Conservation (phyloP, 2,888 invertebrate species). For the Autographa pulchrina region DNA sequence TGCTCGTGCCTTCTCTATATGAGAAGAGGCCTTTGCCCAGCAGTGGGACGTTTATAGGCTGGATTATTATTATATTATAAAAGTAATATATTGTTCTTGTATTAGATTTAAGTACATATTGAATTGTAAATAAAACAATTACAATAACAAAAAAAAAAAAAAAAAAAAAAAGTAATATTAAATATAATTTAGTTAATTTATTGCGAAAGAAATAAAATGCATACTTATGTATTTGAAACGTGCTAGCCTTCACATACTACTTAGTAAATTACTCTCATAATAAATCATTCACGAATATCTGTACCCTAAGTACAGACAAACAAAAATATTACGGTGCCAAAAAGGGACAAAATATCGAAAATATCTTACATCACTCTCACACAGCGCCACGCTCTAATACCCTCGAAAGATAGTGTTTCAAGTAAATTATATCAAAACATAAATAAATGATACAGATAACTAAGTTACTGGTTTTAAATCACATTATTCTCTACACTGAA, state of each 20-base stretch:
- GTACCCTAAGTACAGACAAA: neutral
- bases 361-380: slow-evolving; percentile 8
- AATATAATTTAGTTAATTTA: too few relatives aligned
- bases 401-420: slow-evolving; percentile 25
- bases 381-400: slow-evolving; percentile 14
- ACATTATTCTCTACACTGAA: slow-evolving; percentile 57
- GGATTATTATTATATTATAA: too few relatives aligned
- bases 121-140: too few relatives aligned
- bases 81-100: too few relatives aligned
- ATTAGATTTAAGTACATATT: too few relatives aligned
- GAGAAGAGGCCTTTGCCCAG: too few relatives aligned
- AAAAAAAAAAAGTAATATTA: too few relatives aligned
- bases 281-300: slow-evolving; percentile 1
- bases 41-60: too few relatives aligned
- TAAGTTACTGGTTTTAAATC: slow-evolving; percentile 56
- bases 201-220: too few relatives aligned
- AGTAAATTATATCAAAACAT: slow-evolving; percentile 49
- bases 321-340: neutral
- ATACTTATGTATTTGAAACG: neutral
- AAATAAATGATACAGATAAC: slow-evolving; percentile 57
- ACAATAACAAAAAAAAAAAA: too few relatives aligned
- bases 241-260: neutral
- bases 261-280: neutral
- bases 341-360: neutral
- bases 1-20: too few relatives aligned